These are phyloP conservation scores for Camelus bactrianus DNA, from an alignment of 2,113 vertebrate genomes.

Conservation along the genomic window DNA sequence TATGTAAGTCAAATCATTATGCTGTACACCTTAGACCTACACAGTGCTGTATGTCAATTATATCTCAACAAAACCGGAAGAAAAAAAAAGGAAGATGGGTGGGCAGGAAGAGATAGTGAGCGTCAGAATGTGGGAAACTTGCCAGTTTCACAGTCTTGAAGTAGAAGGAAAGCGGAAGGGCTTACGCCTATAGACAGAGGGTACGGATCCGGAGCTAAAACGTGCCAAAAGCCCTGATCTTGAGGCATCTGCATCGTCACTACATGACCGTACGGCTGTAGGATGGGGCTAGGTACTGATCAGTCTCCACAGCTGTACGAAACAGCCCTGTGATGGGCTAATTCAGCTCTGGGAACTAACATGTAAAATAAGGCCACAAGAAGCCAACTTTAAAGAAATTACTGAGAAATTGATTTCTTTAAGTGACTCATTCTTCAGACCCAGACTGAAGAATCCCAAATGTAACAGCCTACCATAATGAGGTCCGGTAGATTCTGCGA, in stretches of 20 bases:
- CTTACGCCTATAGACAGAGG: background rate
- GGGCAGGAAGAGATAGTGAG: background rate
- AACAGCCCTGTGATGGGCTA: background rate
- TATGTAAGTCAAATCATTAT: background rate
- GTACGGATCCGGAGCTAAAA: background rate
- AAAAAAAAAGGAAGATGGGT: background rate
- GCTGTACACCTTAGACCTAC: background rate
- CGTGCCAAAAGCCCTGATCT: slow-evolving; percentile 4
- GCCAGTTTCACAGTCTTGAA: background rate
- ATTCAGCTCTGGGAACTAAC: background rate
- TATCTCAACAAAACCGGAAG: background rate
- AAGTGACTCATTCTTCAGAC: background rate
- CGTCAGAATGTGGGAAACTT: slow-evolving; percentile 1
- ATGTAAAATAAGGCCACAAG: slow-evolving; percentile 1
- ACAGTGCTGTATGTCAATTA: background rate
- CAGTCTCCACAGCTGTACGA: background rate
- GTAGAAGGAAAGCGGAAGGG: slow-evolving; percentile 16
- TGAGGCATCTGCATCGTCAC: background rate
- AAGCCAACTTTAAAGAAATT: slow-evolving; percentile 23
- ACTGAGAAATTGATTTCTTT: slow-evolving; percentile 40
- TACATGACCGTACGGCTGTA: background rate
- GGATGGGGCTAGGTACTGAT: background rate
- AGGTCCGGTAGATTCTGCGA: background rate
- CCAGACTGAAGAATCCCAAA: background rate
- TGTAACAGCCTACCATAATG: background rate